Base-by-base conservation (phyloP, 64 coral and sea anemone species). In the Acropora tenuis region DNA sequence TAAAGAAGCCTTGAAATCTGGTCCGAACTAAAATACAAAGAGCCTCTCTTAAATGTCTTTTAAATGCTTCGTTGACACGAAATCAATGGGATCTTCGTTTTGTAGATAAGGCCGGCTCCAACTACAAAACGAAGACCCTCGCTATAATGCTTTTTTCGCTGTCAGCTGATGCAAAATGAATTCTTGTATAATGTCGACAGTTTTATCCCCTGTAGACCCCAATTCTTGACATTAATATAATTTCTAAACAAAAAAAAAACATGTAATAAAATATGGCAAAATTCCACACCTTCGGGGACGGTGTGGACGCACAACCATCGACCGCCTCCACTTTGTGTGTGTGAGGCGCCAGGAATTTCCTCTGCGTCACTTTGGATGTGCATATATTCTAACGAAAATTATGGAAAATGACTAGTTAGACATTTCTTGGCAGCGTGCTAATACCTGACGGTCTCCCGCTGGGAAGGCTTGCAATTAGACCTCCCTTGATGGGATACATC, bases 401-500 rank as follows among this genome's bases (percentile, higher is more conserved):
- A 30, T 30, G 30, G 30, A 30, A 30, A 30, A 30, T 30, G 30
- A 30, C 30, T 30, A 30, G 30, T 30, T 6, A 80, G 53, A 50
- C 78, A 80, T 52, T 52, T 61, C 78, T 80, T 80, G 53, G 78
- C 17, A 0, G 48, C 20, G 17, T 80, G 78, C 5, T 80, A 80
- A 61, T 13, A 80, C 4, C 55, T 17, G 2, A 15, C 77, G 20
- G 86, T 88, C n/a, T 88, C 86, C 73, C 74, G 58, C 73, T 74
- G 52, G 12, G 69, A 75, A 40, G 86, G 48, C 77, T 77, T 88
- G 5, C 45, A 7, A 11, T 89, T 89, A 4, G 75, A 89, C 55
- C 75, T 8, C 88, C 88, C 79, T 89, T 76, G 65, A 78, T 61
- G 67, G 88, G 88, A 69, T 89, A 79, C 10, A 65, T 69, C 88